Conservation (phyloP, 1,140 invertebrate genomes). For the Ostrea edulis region DNA sequence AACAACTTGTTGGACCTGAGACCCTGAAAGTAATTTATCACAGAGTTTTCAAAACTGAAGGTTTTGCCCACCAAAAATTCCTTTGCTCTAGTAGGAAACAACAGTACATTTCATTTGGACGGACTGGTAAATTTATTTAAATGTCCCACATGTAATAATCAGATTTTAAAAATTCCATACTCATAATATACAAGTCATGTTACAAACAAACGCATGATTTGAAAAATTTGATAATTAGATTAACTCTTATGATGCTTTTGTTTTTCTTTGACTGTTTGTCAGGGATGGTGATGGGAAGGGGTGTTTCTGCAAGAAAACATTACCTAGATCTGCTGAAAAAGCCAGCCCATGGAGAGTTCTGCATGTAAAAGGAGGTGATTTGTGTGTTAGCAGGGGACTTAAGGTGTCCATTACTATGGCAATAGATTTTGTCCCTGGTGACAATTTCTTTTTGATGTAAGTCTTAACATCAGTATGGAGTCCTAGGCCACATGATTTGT, state of each 20-base stretch:
- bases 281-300: no score
- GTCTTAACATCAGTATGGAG: background rate
- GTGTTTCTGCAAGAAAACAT: background rate
- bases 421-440: slow-evolving; percentile 9
- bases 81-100: no score
- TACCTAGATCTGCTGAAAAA: slow-evolving; percentile 23
- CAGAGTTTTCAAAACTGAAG: background rate
- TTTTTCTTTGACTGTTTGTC: no score
- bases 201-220: no score
- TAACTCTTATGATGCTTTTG: no score
- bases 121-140: no score
- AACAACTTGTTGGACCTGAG: slow-evolving; percentile 47
- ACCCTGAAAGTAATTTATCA: slow-evolving; percentile 9
- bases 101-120: no score
- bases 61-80: background rate
- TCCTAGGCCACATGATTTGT: background rate
- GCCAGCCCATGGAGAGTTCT: slow-evolving; percentile 33
- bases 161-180: no score
- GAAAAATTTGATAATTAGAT: no score
- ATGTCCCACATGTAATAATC: no score
- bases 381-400: slow-evolving; percentile 43
- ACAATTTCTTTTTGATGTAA: background rate
- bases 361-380: slow-evolving; percentile 45
- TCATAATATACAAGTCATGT: no score
- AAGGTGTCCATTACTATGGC: slow-evolving; percentile 43